Percentiles rank a stretch among this genome's conserved stretches.
phyloP scores from a whole-genome alignment of 2,113 vertebrate species.

The Plotosus lineatus region DNA sequence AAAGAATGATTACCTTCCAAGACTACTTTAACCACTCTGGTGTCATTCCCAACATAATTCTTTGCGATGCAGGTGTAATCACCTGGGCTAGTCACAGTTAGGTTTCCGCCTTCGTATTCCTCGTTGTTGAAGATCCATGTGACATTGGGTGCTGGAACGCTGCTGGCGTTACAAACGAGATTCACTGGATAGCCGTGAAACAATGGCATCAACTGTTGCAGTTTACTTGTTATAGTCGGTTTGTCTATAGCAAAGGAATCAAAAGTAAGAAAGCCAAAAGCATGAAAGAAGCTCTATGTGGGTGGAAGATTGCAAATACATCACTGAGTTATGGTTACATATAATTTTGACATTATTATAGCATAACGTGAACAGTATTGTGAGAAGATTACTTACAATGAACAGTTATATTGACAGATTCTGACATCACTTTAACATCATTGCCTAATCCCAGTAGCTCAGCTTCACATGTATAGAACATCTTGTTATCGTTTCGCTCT shows the following conservation, averaged over 20 bases:
- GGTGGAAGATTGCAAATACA: background rate
- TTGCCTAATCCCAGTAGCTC: slow-evolving; percentile 53
- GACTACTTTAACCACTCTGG: slow-evolving; percentile 58
- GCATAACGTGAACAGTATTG: too few relatives aligned
- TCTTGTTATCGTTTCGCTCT: slow-evolving; percentile 31
- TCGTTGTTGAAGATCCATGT: slow-evolving; percentile 53
- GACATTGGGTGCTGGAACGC: slow-evolving; percentile 63
- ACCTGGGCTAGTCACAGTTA: slow-evolving; percentile 42
- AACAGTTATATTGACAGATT: slow-evolving; percentile 57
- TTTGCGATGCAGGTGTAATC: slow-evolving; percentile 63
- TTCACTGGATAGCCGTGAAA: slow-evolving; percentile 62
- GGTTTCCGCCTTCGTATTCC: background rate
- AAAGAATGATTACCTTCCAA: slow-evolving; percentile 62
- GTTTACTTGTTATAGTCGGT: slow-evolving; percentile 63
- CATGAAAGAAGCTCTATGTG: background rate
- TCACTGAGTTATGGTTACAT: background rate
- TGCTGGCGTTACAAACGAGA: slow-evolving; percentile 68
- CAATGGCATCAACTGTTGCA: slow-evolving; percentile 57
- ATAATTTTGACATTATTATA: background rate
- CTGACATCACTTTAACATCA: slow-evolving; percentile 8
- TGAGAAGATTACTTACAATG: slow-evolving; percentile 31
- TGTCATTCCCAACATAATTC: slow-evolving; percentile 45
- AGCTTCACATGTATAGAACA: slow-evolving; percentile 64
- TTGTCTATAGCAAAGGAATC: slow-evolving; percentile 53
- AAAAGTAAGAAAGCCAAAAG: slow-evolving; percentile 12